phyloP scores from a whole-genome alignment of 1,140 invertebrate genomes.

The Platorchestia sp. region DNA sequence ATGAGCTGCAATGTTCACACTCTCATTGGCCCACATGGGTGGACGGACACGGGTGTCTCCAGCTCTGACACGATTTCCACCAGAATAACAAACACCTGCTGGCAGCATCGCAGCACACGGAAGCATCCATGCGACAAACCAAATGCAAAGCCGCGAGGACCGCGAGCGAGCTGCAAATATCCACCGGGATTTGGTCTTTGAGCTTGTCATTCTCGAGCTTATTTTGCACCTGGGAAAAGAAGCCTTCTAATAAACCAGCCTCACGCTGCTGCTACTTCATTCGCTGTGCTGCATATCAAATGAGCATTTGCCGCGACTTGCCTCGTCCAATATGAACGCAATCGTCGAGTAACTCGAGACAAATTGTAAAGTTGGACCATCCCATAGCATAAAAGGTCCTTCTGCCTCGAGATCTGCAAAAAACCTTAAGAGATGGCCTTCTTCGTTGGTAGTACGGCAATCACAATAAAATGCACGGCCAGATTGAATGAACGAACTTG shows the following conservation, averaged over 20 bases:
- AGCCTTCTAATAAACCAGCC: constrained; percentile 29
- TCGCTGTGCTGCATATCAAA: constrained; percentile 38
- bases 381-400: constrained; percentile 20
- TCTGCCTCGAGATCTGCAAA: not conserved
- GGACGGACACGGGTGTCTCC: not conserved
- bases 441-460: not conserved
- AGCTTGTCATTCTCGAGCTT: constrained; percentile 22
- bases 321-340: constrained; percentile 42
- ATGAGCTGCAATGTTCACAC: not conserved
- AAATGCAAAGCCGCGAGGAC: constrained; percentile 36
- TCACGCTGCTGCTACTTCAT: constrained; percentile 2
- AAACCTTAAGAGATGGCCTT: not conserved
- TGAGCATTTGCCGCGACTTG: constrained; percentile 28
- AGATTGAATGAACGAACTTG: not conserved
- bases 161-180: constrained; percentile 39
- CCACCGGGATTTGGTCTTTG: constrained; percentile 40
- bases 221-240: constrained; percentile 37
- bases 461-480: not conserved
- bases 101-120: not conserved
- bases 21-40: constrained; percentile 13
- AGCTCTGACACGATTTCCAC: constrained; percentile 1
- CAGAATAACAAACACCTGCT: constrained; percentile 42
- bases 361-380: constrained; percentile 42
- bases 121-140: constrained; percentile 43
- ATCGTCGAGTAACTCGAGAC: constrained; percentile 41